A percentile compares a stretch with the other conserved stretches of the same genome.
These are phyloP conservation scores for Bos indicus DNA, from an alignment of 2,113 vertebrate genomes.

Conservation along the genomic window DNA sequence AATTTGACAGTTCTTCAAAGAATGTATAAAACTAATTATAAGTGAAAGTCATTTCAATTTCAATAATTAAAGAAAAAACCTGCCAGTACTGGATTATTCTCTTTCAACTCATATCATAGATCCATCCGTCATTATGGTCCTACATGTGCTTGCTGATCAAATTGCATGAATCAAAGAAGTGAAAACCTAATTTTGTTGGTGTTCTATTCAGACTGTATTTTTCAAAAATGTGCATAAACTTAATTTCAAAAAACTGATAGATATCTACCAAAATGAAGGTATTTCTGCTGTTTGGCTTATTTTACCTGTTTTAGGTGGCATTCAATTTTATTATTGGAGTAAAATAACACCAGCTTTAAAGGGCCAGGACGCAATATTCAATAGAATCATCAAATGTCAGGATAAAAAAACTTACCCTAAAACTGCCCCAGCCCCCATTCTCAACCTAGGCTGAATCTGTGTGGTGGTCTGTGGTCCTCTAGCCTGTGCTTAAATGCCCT, in stretches of 20 bases:
- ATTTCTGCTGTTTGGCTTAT: not conserved
- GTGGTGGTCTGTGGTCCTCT: not conserved
- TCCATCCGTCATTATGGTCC: not conserved
- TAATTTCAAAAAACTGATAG: not conserved
- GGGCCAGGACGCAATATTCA: too few species aligned
- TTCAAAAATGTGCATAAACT: not conserved
- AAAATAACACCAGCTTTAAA: not conserved
- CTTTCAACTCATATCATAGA: constrained; percentile 34
- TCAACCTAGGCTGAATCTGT: not conserved
- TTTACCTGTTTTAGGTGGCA: not conserved
- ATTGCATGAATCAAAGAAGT: not conserved
- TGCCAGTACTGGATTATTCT: constrained; percentile 41
- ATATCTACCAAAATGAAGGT: not conserved
- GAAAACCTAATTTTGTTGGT: not conserved
- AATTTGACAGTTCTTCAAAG: constrained; percentile 61
- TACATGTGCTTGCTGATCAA: not conserved
- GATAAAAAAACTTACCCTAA: not conserved
- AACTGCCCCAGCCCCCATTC: not conserved
- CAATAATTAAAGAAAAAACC: constrained; percentile 14
- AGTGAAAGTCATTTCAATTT: constrained; percentile 54
- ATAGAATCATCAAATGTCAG: not conserved
- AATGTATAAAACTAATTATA: constrained; percentile 57
- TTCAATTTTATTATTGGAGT: not conserved
- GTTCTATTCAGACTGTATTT: not conserved
- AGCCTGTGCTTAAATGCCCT: not conserved